phyloP scores from a whole-genome alignment of 1,140 invertebrate genomes.

The Diorhabda sublineata region DNA sequence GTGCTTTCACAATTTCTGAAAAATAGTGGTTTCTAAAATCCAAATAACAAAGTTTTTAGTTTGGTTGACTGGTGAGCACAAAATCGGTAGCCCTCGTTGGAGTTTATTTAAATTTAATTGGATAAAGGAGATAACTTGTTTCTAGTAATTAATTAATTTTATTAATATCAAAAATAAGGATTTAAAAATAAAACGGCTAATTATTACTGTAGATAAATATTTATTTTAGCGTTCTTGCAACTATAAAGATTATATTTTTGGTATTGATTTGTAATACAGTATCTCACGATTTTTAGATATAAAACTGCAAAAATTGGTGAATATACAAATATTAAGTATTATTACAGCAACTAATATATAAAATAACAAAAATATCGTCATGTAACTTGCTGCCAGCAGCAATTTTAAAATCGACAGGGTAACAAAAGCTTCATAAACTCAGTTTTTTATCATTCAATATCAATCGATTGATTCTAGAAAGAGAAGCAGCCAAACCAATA shows the following conservation, averaged over 20 bases:
- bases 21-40: too few relatives aligned
- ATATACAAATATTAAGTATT: background rate
- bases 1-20: too few relatives aligned
- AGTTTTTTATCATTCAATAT: background rate
- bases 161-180: too few relatives aligned
- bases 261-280: background rate
- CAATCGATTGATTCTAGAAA: background rate
- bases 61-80: too few relatives aligned
- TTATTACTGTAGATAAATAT: background rate
- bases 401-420: background rate
- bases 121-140: too few relatives aligned
- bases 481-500: background rate
- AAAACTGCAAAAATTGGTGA: background rate
- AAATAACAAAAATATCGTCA: background rate
- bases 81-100: too few relatives aligned
- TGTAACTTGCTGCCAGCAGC: background rate
- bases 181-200: background rate
- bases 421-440: background rate
- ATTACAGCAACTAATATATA: conserved; percentile 1
- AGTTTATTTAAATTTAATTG: too few relatives aligned
- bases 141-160: too few relatives aligned
- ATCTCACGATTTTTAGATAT: background rate
- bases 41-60: too few relatives aligned
- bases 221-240: background rate
- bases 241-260: background rate